Evolutionary conservation across 2,888 invertebrate genomes (phyloP), one percentile per base, ranked within the genome.

Genomic region (Atherix ibis): DNA sequence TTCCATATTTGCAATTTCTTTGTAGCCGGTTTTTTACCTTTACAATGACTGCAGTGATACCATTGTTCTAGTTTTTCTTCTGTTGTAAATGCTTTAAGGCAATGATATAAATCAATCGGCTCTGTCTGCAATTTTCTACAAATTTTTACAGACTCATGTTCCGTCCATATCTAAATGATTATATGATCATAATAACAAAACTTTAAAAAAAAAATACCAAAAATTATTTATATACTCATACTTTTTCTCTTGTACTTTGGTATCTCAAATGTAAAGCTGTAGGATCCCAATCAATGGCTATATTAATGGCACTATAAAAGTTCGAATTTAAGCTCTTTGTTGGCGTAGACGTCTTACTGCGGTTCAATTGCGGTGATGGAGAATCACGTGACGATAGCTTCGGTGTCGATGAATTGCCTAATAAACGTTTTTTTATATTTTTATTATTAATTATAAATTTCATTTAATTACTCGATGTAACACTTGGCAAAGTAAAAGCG

Each of bases 231-330:
- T 14, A 14, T 17, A 4, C 1, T 43, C 50, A 43, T 46, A 75
- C 81, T 64, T 71, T 68, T 58, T 84, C 84, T 46, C 77, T 62
- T 2, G 78, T 75, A 47, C 74, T 71, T 62, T 84, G 83, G 63
- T 87, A 91, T 25, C 89, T 71, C 47, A 92, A 70, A 63, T 92
- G 91, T 46, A 91, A 66, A 29, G 91, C 89, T 0, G 89, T 89
- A 39, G 88, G 88, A 60, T 92, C 89, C 91, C 92, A 92, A 66
- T 92, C 91, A 41, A 92, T 78, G 41, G 88, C 87, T 43, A 91
- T 67, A 52, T 70, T 61, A 48, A 67, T 51, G 30, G 36, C 48
- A 41, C 40, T 22, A 39, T 29, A 31, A 30, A 32, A n/a, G n/a
- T n/a, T n/a, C n/a, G n/a, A n/a, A n/a, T n/a, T n/a, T n/a, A n/a